Evolutionary conservation across 2,113 vertebrate genomes (phyloP).

Genomic region (Candoia aspera): DNA sequence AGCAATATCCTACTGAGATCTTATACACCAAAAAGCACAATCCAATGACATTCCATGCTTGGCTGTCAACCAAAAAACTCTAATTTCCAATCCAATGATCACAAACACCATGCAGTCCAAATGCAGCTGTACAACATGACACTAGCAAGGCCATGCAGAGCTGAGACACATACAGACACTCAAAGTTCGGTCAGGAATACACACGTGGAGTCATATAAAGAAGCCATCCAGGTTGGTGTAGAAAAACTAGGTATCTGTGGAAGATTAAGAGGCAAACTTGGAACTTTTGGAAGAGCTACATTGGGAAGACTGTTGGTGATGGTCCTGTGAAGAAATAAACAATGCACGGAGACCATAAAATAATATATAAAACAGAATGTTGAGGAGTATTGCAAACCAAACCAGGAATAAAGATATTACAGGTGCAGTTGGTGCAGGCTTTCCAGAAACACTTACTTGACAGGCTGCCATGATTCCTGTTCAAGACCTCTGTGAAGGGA

Average conservation of each 20-base stretch:
- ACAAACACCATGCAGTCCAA: constrained; percentile 76
- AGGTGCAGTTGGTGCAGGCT: constrained; percentile 31
- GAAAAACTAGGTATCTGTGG: constrained; percentile 96
- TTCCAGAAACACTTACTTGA: constrained; percentile 83
- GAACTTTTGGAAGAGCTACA: constrained; percentile 96
- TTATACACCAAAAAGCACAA: constrained; percentile 53
- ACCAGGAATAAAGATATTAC: constrained; percentile 52
- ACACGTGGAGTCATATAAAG: constrained; percentile 95
- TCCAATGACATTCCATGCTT: constrained; percentile 68
- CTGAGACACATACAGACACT: constrained; percentile 68
- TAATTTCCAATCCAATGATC: constrained; percentile 57
- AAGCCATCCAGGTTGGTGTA: constrained; percentile 92
- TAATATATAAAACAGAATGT: constrained; percentile 71
- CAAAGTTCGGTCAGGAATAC: constrained; percentile 78
- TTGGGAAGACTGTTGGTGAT: constrained; percentile 96
- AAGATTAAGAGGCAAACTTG: constrained; percentile 93
- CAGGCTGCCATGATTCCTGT: constrained; percentile 95
- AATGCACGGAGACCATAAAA: constrained; percentile 77
- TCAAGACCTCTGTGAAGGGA: constrained; percentile 96
- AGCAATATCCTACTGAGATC: constrained; percentile 42
- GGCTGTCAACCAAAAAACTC: constrained; percentile 66
- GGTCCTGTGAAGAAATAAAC: constrained; percentile 87
- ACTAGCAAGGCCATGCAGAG: constrained; percentile 81
- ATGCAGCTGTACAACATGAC: constrained; percentile 71
- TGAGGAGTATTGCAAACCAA: constrained; percentile 53